Evolutionary conservation across 2,113 vertebrate genomes (phyloP), one percentile per base, ranked within the genome.

Genomic region (Vulpes lagopus): DNA sequence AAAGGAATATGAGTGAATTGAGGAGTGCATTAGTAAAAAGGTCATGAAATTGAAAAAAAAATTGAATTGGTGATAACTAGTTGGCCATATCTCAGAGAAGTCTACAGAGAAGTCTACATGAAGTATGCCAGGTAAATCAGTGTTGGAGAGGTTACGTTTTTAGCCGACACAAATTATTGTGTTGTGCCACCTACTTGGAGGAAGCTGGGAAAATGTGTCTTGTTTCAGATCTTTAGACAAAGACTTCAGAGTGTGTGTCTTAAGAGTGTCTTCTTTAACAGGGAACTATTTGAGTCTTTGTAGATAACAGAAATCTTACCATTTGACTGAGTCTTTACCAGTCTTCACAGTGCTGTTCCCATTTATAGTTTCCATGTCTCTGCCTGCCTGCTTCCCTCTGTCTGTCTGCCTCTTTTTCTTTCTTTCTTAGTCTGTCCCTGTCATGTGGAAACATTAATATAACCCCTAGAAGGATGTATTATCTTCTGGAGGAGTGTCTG

Each of bases 191-290:
- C 49, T 91, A 25, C 43, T 93, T 87, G 79, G 67, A 96, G 65
- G 62, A 94, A 82, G 49, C 87, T 93, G 85, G 91, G 79, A 84
- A 94, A 79, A 83, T 95, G 19, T 78, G 96, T 83, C 64, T n/a
- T 65, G 69, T 65, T 83, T 32, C 59, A 49, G 38, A 12, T 11
- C 32, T 5, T 81, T 60, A 78, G 83, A 78, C 27, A 57, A 67
- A 60, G n/a, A 51, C 67, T 93, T 96, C 67, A 59, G 25, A 19
- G 8, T 51, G 10, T 59, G 38, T 23, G 27, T 93, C 74, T 76
- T 62, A 65, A 83, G 32, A 71, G 20, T 55, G 11, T 12, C 17
- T 80, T 85, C 82, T 87, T 38, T 82, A 20, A 38, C 71, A 59
- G 32, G 73, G 51, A 51, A 38, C 8, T 25, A 30, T 60, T 90